These are phyloP conservation scores for Natrix natrix DNA, from an alignment of 2,797 vertebrate genomes.

Conservation along the genomic window DNA sequence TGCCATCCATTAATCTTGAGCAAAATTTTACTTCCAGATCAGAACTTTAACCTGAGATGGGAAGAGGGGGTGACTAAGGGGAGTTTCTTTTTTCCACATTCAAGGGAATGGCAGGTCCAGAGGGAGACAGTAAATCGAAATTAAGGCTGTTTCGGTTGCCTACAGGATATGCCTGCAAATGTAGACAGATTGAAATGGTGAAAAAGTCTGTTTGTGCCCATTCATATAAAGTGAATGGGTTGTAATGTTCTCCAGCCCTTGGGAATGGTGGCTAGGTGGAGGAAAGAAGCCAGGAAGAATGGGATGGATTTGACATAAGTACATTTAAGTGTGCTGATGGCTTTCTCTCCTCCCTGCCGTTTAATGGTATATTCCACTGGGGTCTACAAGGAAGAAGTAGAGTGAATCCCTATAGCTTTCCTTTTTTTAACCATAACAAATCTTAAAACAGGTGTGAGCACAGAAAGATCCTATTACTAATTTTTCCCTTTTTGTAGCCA, in stretches of 20 bases:
- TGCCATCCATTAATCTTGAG: constrained; percentile 79
- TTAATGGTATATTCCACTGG: constrained; percentile 89
- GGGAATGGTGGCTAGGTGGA: constrained; percentile 85
- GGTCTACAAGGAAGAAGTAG: constrained; percentile 86
- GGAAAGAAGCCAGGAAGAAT: constrained; percentile 89
- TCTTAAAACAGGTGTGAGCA: constrained; percentile 92
- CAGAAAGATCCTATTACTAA: constrained; percentile 67
- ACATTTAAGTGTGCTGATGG: constrained; percentile 88
- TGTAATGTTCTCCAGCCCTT: constrained; percentile 89
- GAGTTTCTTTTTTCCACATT: constrained; percentile 80
- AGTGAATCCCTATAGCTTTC: constrained; percentile 87
- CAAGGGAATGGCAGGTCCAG: constrained; percentile 85
- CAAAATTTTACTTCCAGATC: constrained; percentile 76
- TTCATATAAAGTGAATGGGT: constrained; percentile 92
- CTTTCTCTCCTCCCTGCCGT: constrained; percentile 88
- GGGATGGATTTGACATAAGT: constrained; percentile 98
- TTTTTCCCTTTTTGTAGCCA: constrained; percentile 58
- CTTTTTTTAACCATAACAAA: constrained; percentile 86
- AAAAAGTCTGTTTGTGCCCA: constrained; percentile 98
- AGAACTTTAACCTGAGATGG: constrained; percentile 72
- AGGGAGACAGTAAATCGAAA: constrained; percentile 98
- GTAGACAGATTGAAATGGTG: constrained; percentile 90
- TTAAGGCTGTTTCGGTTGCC: constrained; percentile 93
- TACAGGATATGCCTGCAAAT: constrained; percentile 99
- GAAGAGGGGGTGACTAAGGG: constrained; percentile 56